Evolutionary conservation across 1,140 invertebrate genomes (phyloP).

Genomic region (Orussus abietinus): DNA sequence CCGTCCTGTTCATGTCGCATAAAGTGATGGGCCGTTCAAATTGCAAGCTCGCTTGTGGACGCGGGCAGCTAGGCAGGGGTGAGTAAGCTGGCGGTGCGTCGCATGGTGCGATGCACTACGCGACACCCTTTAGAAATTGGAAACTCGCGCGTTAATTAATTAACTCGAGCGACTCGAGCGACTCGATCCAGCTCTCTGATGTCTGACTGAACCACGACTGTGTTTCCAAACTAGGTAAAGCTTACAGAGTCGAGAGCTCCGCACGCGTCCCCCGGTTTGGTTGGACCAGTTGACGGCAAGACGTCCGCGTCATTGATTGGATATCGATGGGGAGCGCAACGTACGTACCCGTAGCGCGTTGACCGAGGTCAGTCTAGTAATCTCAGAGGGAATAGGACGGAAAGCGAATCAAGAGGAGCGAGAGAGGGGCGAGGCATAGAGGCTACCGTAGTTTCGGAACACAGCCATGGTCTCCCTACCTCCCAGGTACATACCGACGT

Average conservation of each 20-base stretch:
- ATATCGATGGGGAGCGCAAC: constrained; percentile 47
- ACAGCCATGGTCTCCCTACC: constrained; percentile 64
- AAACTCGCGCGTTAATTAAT: no score
- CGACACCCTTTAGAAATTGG: no score
- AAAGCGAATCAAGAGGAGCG: constrained; percentile 40
- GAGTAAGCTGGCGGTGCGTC: constrained; percentile 49
- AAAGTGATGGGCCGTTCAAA: constrained; percentile 39
- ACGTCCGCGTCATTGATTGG: constrained; percentile 45
- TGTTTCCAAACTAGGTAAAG: constrained; percentile 57
- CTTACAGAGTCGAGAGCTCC: constrained; percentile 37
- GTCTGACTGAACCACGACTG: constrained; percentile 51
- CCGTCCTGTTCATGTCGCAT: constrained; percentile 40
- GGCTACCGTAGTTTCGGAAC: constrained; percentile 62
- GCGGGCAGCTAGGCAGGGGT: constrained; percentile 38
- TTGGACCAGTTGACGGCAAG: constrained; percentile 42
- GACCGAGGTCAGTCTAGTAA: no score
- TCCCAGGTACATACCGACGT: constrained; percentile 58
- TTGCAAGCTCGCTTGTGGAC: constrained; percentile 41
- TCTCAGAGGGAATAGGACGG: constrained; percentile 12
- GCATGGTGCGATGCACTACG: constrained; percentile 31
- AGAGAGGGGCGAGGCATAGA: constrained; percentile 52
- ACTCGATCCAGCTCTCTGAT: constrained; percentile 17
- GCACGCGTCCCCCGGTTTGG: constrained; percentile 19
- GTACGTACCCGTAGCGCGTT: no score
- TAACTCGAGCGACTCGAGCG: constrained; percentile 12